Percentiles rank a stretch among this genome's conserved stretches.
These are phyloP conservation scores for Amyelois transitella DNA, from an alignment of 1,140 invertebrate species.

Conservation along the genomic window DNA sequence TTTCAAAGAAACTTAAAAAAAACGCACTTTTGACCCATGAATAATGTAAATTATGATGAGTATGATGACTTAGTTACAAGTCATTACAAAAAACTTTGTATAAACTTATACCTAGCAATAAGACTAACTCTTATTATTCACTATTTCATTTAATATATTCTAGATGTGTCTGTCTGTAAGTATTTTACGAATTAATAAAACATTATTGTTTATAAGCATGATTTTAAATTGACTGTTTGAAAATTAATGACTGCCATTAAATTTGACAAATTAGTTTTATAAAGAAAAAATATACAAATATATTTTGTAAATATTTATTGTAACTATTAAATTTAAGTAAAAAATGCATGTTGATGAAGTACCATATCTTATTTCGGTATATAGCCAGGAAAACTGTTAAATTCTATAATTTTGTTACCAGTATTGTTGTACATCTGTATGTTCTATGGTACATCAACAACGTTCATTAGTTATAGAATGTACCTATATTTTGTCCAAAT, in stretches of 20 bases:
- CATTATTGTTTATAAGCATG: too few species aligned
- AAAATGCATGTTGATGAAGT: slow-evolving; percentile 42
- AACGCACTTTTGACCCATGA: too few species aligned
- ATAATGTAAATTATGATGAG: too few species aligned
- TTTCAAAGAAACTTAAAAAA: too few species aligned
- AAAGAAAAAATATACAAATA: neutral
- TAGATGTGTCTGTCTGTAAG: too few species aligned
- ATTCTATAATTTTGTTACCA: neutral
- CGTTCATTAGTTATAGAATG: neutral
- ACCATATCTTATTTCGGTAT: slow-evolving; percentile 15
- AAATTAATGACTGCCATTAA: neutral
- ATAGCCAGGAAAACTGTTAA: neutral
- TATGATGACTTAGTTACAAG: too few species aligned
- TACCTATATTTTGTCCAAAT: neutral
- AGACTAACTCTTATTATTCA: too few species aligned
- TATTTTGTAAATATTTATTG: neutral
- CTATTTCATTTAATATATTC: too few species aligned
- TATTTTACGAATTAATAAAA: too few species aligned
- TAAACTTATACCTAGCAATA: too few species aligned
- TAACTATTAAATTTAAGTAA: neutral
- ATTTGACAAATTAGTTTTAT: neutral
- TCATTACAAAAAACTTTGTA: too few species aligned
- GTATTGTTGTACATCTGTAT: neutral
- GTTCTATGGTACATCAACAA: neutral
- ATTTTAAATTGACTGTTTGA: too few species aligned